Evolutionary conservation across 2,888 invertebrate genomes (phyloP).

Genomic region (Synanthedon formicaeformis): DNA sequence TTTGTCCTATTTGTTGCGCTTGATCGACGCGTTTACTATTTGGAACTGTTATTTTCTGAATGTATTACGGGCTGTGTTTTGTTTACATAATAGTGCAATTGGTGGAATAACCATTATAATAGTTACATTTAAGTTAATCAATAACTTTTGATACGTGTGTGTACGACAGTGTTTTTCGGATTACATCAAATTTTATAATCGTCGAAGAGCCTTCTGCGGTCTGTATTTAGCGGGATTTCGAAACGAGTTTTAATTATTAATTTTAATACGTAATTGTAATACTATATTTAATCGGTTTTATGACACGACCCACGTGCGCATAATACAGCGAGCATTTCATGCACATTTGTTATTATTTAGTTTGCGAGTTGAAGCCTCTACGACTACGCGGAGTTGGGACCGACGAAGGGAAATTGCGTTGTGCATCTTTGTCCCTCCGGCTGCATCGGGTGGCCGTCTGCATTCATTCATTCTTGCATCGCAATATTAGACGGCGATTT

Average conservation of each 20-base stretch:
- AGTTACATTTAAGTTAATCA: slow-evolving; percentile 33
- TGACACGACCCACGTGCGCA: slow-evolving; percentile 69
- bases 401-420: slow-evolving; percentile 51
- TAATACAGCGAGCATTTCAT: slow-evolving; percentile 65
- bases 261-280: slow-evolving; percentile 29
- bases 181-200: slow-evolving; percentile 55
- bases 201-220: slow-evolving; percentile 36
- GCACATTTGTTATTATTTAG: slow-evolving; percentile 81
- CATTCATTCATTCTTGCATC: slow-evolving; percentile 34
- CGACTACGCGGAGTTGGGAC: slow-evolving; percentile 15
- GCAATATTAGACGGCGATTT: slow-evolving; percentile 39
- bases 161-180: slow-evolving; percentile 51
- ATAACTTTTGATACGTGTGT: slow-evolving; percentile 42
- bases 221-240: slow-evolving; percentile 32
- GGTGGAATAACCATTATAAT: slow-evolving; percentile 39
- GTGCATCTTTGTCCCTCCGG: slow-evolving; percentile 44
- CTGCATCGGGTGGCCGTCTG: slow-evolving; percentile 23
- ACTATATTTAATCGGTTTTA: slow-evolving; percentile 34
- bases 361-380: slow-evolving; percentile 65
- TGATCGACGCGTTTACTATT: slow-evolving; percentile 61
- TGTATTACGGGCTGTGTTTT: slow-evolving; percentile 61
- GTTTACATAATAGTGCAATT: slow-evolving; percentile 61
- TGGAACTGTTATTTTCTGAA: slow-evolving; percentile 57
- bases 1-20: slow-evolving; percentile 71
- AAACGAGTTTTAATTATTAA: slow-evolving; percentile 33